Evolutionary conservation across 2,888 invertebrate genomes (phyloP).

Genomic region (Lampropteryx suffumata): DNA sequence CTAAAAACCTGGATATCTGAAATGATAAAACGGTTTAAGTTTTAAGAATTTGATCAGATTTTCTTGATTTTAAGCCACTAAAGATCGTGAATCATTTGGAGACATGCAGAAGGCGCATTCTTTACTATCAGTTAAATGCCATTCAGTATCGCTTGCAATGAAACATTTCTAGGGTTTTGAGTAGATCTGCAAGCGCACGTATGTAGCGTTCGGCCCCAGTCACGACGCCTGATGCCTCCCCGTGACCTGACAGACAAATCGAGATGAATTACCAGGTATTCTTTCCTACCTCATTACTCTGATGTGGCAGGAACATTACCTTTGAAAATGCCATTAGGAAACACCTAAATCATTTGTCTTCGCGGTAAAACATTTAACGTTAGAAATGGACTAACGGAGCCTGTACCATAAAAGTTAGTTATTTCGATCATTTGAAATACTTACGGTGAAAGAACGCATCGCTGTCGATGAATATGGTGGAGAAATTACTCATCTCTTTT

Average conservation of each 20-base stretch:
- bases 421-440: too few species aligned
- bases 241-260: conserved; percentile 77
- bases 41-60: too few species aligned
- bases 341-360: conserved; percentile 31
- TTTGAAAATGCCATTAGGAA: conserved; percentile 47
- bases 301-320: conserved; percentile 53
- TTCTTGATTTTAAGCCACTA: too few species aligned
- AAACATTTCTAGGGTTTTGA: conserved; percentile 31
- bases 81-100: too few species aligned
- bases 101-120: not conserved
- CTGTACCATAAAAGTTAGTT: too few species aligned
- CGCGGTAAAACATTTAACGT: conserved; percentile 3
- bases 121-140: conserved; percentile 1
- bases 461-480: too few species aligned
- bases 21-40: too few species aligned
- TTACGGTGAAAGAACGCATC: not conserved
- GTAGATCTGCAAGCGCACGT: conserved; percentile 44
- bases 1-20: too few species aligned
- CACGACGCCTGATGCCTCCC: conserved; percentile 57
- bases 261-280: conserved; percentile 73
- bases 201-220: conserved; percentile 43
- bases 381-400: conserved; percentile 6
- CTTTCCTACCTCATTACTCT: conserved; percentile 49
- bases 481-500: not conserved
- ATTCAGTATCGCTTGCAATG: conserved; percentile 29